These are phyloP conservation scores for Medauroidea extradentata DNA, from an alignment of 1,140 invertebrate species.

Conservation along the genomic window DNA sequence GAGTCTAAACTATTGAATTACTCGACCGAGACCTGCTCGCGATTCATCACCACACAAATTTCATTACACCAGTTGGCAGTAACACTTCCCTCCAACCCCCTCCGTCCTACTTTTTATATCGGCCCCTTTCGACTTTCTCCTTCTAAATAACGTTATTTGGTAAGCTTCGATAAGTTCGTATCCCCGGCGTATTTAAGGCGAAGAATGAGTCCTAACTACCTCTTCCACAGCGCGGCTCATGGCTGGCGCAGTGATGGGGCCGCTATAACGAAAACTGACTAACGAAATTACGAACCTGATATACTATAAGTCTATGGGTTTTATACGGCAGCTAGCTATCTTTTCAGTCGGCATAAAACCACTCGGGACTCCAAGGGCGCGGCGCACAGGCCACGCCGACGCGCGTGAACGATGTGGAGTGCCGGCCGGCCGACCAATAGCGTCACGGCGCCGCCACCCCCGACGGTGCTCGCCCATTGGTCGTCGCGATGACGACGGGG, in stretches of 20 bases:
- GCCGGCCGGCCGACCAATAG: too few species aligned
- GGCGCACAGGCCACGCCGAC: too few species aligned
- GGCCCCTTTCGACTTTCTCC: neutral
- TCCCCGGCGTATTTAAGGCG: slow-evolving; percentile 12
- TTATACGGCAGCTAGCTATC: neutral
- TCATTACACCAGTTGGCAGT: too few species aligned
- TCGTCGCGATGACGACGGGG: too few species aligned
- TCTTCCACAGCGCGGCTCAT: neutral
- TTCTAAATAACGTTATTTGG: slow-evolving; percentile 15
- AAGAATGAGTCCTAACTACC: slow-evolving; percentile 7
- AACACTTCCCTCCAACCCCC: neutral
- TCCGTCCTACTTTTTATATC: neutral
- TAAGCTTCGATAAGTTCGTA: slow-evolving; percentile 11
- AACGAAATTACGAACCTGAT: slow-evolving; percentile 11
- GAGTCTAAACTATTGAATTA: neutral
- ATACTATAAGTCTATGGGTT: slow-evolving; percentile 1
- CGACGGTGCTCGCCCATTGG: too few species aligned
- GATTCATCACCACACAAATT: slow-evolving; percentile 1
- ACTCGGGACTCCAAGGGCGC: too few species aligned
- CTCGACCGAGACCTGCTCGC: neutral
- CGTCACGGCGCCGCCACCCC: too few species aligned
- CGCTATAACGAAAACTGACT: slow-evolving; percentile 11
- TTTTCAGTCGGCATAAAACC: too few species aligned
- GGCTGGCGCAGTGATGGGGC: slow-evolving; percentile 4
- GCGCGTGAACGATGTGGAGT: too few species aligned